Percentiles rank a stretch among this genome's conserved stretches.
phyloP scores from a whole-genome alignment of 2,113 vertebrate genomes.

The Turdus rufiventris region DNA sequence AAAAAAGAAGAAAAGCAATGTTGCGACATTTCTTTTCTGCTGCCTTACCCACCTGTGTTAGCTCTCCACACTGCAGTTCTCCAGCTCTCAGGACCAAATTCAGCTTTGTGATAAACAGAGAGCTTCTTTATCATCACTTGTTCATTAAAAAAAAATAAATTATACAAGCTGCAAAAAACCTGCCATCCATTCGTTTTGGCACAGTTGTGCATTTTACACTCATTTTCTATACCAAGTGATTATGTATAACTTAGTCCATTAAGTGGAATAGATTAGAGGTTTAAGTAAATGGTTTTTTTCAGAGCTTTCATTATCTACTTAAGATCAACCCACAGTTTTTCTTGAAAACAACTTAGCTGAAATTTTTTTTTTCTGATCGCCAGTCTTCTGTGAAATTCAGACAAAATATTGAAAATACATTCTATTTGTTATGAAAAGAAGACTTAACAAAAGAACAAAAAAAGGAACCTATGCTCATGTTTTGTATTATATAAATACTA shows the following conservation, averaged over 20 bases:
- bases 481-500: background rate
- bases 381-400: background rate
- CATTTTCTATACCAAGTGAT: background rate
- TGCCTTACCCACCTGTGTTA: background rate
- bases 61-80: background rate
- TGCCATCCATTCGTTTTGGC: background rate
- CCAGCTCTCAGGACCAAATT: background rate
- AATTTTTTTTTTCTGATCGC: background rate
- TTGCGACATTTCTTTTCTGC: background rate
- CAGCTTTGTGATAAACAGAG: background rate
- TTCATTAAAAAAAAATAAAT: background rate
- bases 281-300: background rate
- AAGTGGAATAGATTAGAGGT: background rate
- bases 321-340: background rate
- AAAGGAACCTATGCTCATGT: background rate
- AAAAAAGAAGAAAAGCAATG: too few species aligned
- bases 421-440: background rate
- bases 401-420: background rate
- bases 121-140: background rate
- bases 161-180: background rate
- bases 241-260: background rate
- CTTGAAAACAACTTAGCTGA: background rate
- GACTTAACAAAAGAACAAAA: background rate
- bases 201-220: background rate
- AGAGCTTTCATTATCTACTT: background rate